phyloP scores from a whole-genome alignment of 2,797 vertebrate species.

The Phyllotis vaccarum region DNA sequence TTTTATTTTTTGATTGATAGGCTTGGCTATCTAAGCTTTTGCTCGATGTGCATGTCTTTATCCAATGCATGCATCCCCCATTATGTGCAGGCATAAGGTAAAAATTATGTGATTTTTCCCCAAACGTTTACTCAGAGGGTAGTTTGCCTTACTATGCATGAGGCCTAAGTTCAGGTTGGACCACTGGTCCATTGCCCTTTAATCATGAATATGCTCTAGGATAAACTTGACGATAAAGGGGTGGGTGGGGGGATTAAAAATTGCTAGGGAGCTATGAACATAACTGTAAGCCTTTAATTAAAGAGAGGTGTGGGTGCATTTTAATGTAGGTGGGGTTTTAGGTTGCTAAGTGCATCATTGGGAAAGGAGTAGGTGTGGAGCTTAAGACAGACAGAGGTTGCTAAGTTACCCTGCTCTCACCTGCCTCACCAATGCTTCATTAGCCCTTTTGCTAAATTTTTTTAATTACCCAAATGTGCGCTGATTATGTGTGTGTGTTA shows the following conservation, averaged over 20 bases:
- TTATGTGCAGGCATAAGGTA: neutral
- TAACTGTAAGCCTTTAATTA: neutral
- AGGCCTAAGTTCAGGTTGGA: neutral
- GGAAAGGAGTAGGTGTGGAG: neutral
- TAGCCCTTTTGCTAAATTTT: neutral
- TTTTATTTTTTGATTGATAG: neutral
- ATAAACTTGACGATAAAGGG: neutral
- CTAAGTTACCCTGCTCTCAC: neutral
- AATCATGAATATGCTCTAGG: neutral
- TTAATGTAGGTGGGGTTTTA: neutral
- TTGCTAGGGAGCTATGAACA: neutral
- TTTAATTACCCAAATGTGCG: neutral
- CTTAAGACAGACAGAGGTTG: neutral
- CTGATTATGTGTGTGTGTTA: neutral
- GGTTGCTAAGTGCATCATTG: neutral
- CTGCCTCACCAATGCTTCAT: neutral
- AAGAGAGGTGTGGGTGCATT: neutral
- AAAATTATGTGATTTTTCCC: neutral
- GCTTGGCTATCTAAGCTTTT: neutral
- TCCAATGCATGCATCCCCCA: neutral
- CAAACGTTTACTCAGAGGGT: neutral
- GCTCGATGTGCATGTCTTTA: neutral
- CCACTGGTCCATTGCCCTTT: neutral
- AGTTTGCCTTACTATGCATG: neutral
- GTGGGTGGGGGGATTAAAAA: too few species aligned